Conservation (phyloP, 2,888 invertebrate genomes). For the Nomada fucata region DNA sequence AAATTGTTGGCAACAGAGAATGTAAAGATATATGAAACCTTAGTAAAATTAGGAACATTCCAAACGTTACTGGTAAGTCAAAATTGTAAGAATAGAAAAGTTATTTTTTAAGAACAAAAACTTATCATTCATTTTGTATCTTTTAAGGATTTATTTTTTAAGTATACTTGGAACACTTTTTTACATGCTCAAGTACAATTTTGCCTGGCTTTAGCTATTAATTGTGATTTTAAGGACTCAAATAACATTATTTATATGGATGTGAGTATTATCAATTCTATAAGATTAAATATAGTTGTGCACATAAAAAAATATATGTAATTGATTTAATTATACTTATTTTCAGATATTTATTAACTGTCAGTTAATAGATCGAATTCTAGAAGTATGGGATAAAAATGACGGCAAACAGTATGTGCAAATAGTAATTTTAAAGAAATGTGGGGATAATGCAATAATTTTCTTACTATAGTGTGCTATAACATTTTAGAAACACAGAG, state of each 20-base stretch:
- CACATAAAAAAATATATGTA: constrained; percentile 36
- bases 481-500: constrained; percentile 83
- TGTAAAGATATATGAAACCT: constrained; percentile 89
- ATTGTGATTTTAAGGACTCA: constrained; percentile 78
- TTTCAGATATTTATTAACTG: constrained; percentile 91
- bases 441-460: background rate
- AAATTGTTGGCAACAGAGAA: constrained; percentile 91
- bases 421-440: constrained; percentile 15
- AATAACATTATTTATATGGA: constrained; percentile 77
- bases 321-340: constrained; percentile 10
- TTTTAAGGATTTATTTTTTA: constrained; percentile 93
- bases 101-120: background rate
- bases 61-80: constrained; percentile 85
- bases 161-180: constrained; percentile 97
- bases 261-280: constrained; percentile 72
- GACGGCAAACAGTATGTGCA: constrained; percentile 90
- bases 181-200: constrained; percentile 95
- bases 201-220: constrained; percentile 90
- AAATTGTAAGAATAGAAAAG: constrained; percentile 4
- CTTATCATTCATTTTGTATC: background rate
- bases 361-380: constrained; percentile 91
- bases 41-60: constrained; percentile 86
- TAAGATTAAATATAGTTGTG: background rate
- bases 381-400: constrained; percentile 93
- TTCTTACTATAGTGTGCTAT: background rate